Evolutionary conservation across 2,113 vertebrate genomes (phyloP).

Genomic region (Labrus mixtus): DNA sequence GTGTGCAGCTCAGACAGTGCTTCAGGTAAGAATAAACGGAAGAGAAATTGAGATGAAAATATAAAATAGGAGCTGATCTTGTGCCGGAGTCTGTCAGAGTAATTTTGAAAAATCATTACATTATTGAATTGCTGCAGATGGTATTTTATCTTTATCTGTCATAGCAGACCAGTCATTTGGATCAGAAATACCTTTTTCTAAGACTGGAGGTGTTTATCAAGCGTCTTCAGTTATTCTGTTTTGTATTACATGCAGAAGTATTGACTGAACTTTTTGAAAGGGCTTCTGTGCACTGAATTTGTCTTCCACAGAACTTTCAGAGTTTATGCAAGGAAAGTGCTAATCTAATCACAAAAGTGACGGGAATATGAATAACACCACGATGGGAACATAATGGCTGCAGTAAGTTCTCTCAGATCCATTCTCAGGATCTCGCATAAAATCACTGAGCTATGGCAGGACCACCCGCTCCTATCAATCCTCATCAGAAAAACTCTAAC

Average conservation of each 20-base stretch:
- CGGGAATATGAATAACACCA: constrained; percentile 51
- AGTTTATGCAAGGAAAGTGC: constrained; percentile 22
- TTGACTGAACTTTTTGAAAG: neutral
- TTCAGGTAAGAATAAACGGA: neutral
- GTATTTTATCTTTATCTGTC: constrained; percentile 22
- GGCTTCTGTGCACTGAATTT: neutral
- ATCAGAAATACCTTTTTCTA: constrained; percentile 19
- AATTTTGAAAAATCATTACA: constrained; percentile 8
- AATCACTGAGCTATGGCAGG: constrained; percentile 57
- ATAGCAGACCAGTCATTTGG: constrained; percentile 13
- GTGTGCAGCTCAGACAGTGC: neutral
- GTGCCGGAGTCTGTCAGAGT: constrained; percentile 12
- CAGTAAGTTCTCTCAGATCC: constrained; percentile 45
- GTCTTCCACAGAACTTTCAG: constrained; percentile 19
- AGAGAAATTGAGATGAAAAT: constrained; percentile 18
- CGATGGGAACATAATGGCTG: constrained; percentile 47
- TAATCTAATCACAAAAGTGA: constrained; percentile 47
- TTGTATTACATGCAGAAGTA: neutral
- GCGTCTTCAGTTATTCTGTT: neutral
- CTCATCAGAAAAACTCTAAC: constrained; percentile 21
- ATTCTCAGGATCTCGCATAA: constrained; percentile 48
- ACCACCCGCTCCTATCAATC: constrained; percentile 53
- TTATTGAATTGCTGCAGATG: constrained; percentile 8
- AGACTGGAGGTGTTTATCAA: constrained; percentile 1
- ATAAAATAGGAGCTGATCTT: constrained; percentile 28